phyloP scores from a whole-genome alignment of 2,888 invertebrate genomes.

The Cerceris rybyensis region DNA sequence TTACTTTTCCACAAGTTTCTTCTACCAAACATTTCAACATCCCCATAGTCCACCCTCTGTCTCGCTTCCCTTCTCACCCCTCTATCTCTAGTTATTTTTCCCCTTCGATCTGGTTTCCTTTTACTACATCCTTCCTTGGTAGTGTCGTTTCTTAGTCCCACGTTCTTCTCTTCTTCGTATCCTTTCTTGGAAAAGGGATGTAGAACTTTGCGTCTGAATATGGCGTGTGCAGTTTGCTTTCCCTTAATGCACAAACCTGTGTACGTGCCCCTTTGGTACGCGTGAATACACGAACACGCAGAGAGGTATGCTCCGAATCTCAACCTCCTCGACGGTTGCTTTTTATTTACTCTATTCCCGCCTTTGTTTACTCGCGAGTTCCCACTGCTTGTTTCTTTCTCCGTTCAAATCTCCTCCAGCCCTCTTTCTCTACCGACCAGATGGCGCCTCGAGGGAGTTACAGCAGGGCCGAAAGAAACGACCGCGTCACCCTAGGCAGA shows the following conservation, averaged over 20 bases:
- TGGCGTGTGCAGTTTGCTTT: conserved; percentile 33
- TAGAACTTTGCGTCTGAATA: conserved; percentile 31
- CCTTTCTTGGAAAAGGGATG: not conserved
- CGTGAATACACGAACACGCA: conserved; percentile 4
- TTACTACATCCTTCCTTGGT: conserved; percentile 3
- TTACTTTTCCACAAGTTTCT: conserved; percentile 69
- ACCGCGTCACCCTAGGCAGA: conserved; percentile 41
- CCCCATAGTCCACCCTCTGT: conserved; percentile 9
- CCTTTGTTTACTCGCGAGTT: conserved; percentile 76
- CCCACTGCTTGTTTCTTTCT: conserved; percentile 43
- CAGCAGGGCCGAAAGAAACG: conserved; percentile 52
- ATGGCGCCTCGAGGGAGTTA: conserved; percentile 27
- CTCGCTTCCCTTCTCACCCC: not conserved
- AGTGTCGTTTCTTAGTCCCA: not conserved
- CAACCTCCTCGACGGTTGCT: conserved; percentile 68
- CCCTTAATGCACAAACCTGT: conserved; percentile 38
- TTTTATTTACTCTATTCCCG: conserved; percentile 79
- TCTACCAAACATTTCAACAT: conserved; percentile 7
- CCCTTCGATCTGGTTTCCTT: not conserved
- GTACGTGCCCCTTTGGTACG: conserved; percentile 15
- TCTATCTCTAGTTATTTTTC: not conserved
- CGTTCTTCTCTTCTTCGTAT: not conserved
- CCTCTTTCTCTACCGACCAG: conserved; percentile 30
- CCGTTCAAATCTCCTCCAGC: conserved; percentile 6
- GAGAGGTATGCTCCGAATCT: conserved; percentile 46